Percentiles rank a stretch among this genome's conserved stretches.
phyloP scores from a whole-genome alignment of 2,113 vertebrate species.

The Miniopterus natalensis region DNA sequence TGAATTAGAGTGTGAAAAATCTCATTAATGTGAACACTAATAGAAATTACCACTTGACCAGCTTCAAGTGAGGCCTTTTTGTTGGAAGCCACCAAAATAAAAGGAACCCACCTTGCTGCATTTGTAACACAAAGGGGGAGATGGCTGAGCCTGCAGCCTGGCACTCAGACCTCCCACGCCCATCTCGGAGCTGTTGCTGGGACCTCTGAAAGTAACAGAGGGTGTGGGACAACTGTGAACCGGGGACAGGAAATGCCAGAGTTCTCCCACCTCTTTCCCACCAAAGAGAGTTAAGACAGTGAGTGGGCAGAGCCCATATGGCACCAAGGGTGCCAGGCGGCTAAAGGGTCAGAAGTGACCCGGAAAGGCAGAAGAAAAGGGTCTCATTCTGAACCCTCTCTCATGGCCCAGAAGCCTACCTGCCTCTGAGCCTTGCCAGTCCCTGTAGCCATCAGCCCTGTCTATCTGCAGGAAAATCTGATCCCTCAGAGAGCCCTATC shows the following conservation, averaged over 20 bases:
- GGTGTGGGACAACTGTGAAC: constrained; percentile 79
- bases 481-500: background rate
- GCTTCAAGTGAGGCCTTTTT: constrained; percentile 1
- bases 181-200: background rate
- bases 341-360: background rate
- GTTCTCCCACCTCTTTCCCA: constrained; percentile 84
- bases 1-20: constrained; percentile 38
- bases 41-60: constrained; percentile 18
- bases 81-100: background rate
- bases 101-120: background rate
- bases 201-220: constrained; percentile 69
- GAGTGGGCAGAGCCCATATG: constrained; percentile 67
- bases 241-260: constrained; percentile 82
- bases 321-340: background rate
- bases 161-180: background rate
- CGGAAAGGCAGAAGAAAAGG: background rate
- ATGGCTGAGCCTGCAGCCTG: background rate
- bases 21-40: background rate
- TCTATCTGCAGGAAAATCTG: background rate
- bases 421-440: background rate
- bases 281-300: constrained; percentile 64
- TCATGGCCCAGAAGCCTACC: background rate
- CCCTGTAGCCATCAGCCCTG: background rate
- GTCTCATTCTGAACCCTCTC: background rate
- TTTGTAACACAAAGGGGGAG: background rate